phyloP scores from a whole-genome alignment of 2,113 vertebrate genomes.

The Thunnus maccoyii region DNA sequence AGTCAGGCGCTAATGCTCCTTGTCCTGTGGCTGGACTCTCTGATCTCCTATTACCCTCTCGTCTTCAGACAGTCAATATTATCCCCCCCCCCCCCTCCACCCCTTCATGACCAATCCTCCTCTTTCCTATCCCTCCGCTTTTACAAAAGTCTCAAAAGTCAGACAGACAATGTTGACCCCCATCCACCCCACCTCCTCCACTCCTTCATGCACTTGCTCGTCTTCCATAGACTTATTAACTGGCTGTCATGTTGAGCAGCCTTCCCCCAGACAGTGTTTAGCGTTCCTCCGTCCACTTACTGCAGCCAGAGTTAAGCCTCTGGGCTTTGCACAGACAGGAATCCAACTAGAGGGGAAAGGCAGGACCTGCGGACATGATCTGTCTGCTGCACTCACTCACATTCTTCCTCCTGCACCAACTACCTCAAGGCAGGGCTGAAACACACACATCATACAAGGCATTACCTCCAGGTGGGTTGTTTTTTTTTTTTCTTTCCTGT shows the following conservation, averaged over 20 bases:
- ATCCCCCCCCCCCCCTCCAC: neutral
- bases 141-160: constrained; percentile 64
- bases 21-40: constrained; percentile 59
- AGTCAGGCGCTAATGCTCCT: constrained; percentile 61
- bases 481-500: neutral
- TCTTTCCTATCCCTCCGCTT: constrained; percentile 16
- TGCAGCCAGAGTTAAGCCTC: constrained; percentile 74
- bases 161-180: constrained; percentile 39
- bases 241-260: constrained; percentile 80
- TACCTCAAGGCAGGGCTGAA: constrained; percentile 21
- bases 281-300: constrained; percentile 77
- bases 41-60: constrained; percentile 70
- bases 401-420: constrained; percentile 44
- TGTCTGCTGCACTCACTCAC: constrained; percentile 64
- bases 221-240: constrained; percentile 78
- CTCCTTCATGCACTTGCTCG: constrained; percentile 42
- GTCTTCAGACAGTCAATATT: constrained; percentile 70
- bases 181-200: neutral
- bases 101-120: constrained; percentile 20
- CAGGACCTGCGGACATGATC: constrained; percentile 67
- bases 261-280: constrained; percentile 75
- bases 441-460: constrained; percentile 13
- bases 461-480: neutral
- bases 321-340: constrained; percentile 77
- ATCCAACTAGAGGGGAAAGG: constrained; percentile 66